These are phyloP conservation scores for Heliconius hewitsoni DNA, from an alignment of 1,140 invertebrate species.

Conservation along the genomic window DNA sequence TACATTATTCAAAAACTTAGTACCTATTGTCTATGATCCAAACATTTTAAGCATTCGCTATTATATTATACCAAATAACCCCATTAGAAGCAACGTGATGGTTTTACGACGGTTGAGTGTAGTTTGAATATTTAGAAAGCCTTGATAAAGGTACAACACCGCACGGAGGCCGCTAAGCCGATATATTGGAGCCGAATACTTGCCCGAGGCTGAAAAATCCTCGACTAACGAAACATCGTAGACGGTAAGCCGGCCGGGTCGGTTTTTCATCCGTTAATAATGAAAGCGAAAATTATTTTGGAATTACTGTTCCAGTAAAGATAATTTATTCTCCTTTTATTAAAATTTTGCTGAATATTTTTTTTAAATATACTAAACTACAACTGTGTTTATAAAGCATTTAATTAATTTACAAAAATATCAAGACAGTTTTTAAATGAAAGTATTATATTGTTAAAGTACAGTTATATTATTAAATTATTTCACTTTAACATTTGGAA, in stretches of 20 bases:
- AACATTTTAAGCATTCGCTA: constrained; percentile 1
- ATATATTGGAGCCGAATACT: constrained; percentile 6
- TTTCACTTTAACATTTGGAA: too few species aligned
- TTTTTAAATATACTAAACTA: not conserved
- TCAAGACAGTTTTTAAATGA: too few species aligned
- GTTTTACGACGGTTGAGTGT: not conserved
- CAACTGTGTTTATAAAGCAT: too few species aligned
- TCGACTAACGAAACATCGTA: not conserved
- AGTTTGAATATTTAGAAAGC: not conserved
- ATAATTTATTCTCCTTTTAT: not conserved
- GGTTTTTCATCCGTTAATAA: not conserved
- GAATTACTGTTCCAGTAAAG: not conserved
- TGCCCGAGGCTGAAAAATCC: not conserved
- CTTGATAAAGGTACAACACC: constrained; percentile 3
- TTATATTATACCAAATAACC: not conserved
- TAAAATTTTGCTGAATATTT: not conserved
- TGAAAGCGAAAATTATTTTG: not conserved
- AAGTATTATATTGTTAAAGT: too few species aligned
- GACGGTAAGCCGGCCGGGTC: constrained; percentile 3
- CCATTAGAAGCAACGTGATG: not conserved
- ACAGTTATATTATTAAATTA: too few species aligned
- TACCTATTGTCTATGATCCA: not conserved
- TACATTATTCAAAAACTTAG: not conserved
- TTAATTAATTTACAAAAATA: too few species aligned
- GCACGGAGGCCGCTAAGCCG: not conserved